These are phyloP conservation scores for Brachypodius melanocephalos DNA, from an alignment of 2,113 vertebrate species.

Conservation along the genomic window DNA sequence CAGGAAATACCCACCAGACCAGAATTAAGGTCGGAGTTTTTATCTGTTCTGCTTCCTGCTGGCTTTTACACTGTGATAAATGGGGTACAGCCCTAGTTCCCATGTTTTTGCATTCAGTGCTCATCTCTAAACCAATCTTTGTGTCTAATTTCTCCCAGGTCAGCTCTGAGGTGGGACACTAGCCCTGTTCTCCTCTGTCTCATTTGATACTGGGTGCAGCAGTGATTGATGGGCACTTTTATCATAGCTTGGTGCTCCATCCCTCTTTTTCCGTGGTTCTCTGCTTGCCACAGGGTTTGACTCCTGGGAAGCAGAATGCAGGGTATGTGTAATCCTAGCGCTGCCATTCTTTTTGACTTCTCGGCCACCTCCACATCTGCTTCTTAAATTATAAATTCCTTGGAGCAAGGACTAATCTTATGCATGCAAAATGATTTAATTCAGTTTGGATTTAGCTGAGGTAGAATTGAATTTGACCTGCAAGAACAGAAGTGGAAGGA, in stretches of 20 bases:
- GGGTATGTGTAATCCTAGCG: neutral
- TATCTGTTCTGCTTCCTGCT: neutral
- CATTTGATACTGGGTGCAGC: rapidly evolving
- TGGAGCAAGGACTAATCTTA: neutral
- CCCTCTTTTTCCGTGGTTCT: neutral
- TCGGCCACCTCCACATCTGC: neutral
- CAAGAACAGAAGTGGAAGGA: neutral
- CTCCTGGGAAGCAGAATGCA: neutral
- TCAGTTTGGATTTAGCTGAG: neutral
- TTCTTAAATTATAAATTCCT: neutral
- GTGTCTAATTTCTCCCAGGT: neutral
- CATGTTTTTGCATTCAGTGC: neutral
- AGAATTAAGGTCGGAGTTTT: rapidly evolving
- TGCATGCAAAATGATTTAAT: neutral
- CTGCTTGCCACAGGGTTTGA: neutral
- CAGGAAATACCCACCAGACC: neutral
- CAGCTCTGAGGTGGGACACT: neutral
- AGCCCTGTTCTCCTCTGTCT: neutral
- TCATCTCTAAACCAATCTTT: neutral
- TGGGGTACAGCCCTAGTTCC: neutral
- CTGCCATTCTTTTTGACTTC: neutral
- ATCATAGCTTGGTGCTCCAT: neutral
- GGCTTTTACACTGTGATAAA: neutral
- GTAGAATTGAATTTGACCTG: neutral
- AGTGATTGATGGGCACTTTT: neutral